Percentiles rank a stretch among this genome's conserved stretches.
These are phyloP conservation scores for Sterna hirundo DNA, from an alignment of 2,113 vertebrate species.

Conservation along the genomic window DNA sequence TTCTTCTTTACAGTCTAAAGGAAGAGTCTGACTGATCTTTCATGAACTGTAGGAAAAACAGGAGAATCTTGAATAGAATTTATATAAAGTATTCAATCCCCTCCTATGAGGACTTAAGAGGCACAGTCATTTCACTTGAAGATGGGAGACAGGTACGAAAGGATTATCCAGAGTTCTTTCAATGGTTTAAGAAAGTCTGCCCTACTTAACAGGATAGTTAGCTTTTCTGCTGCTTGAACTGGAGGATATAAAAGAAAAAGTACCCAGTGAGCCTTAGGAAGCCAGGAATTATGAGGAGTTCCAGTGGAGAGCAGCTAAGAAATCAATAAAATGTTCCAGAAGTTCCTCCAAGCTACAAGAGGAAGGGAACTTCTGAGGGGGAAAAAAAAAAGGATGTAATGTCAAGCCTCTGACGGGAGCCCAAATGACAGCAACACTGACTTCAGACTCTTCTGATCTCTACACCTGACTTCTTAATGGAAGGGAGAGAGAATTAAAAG, in stretches of 20 bases:
- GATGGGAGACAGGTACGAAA: slow-evolving; percentile 39
- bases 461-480: neutral
- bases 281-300: neutral
- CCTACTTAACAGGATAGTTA: slow-evolving; percentile 33
- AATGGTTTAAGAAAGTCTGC: neutral
- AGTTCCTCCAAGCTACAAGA: neutral
- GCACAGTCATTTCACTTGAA: slow-evolving; percentile 16
- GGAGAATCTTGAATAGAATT: neutral
- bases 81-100: neutral
- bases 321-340: neutral
- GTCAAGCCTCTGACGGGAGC: neutral
- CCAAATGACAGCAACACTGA: neutral
- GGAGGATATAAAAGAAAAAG: neutral
- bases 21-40: slow-evolving; percentile 22
- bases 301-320: neutral
- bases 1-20: slow-evolving; percentile 8
- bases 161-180: slow-evolving; percentile 29
- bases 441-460: neutral
- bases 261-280: neutral
- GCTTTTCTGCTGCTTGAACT: neutral
- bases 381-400: neutral
- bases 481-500: neutral
- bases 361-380: neutral
- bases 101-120: slow-evolving; percentile 30
- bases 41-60: slow-evolving; percentile 16